Base-by-base conservation (phyloP, 1,140 invertebrate species). In the Chrysoperla carnea region DNA sequence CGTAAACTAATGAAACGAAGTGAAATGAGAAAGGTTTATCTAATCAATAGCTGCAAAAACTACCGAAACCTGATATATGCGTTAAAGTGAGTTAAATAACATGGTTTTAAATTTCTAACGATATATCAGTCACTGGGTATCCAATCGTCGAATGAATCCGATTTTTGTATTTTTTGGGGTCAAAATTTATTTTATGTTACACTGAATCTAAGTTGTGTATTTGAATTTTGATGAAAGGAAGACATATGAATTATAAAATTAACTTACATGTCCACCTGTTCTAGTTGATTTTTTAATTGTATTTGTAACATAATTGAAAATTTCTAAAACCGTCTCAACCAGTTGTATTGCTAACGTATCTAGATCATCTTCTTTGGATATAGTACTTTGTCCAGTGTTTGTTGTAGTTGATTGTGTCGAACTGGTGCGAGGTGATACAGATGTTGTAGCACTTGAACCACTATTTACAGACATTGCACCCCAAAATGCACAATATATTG, bases 221-320 rank as follows among this genome's bases (percentile, higher is more conserved):
- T n/a, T n/a, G n/a, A n/a, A n/a, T n/a, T n/a, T n/a, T n/a, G n/a
- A n/a, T n/a, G n/a, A n/a, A n/a, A n/a, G n/a, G 23, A 36, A 29
- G 12, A 46, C 8, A 12, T 8, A 31, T 23, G 17, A 23, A 23
- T 23, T 23, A 5, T 5, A 23, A 23, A 23, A 3, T 23, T 41
- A 28, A 69, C 75, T 78, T 68, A 87, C 83, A 64, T 85, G 82
- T 50, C 85, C 85, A 41, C 85, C 84, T 39, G 85, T 84, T 48
- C 88, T 68, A 1, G 87, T 87, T 6, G 87, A 91, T 39, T 74
- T 74, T 59, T 80, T 82, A 44, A 93, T 83, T 11, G 78, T 76
- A 47, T 73, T 74, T 4, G 83, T 81, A 31, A 92, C 78, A 45
- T 74, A 73, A 50, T 78, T 80, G 57, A 87, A 92, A 47, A 93